These are phyloP conservation scores for Tethea ocularis DNA, from an alignment of 2,888 invertebrate species.

Conservation along the genomic window DNA sequence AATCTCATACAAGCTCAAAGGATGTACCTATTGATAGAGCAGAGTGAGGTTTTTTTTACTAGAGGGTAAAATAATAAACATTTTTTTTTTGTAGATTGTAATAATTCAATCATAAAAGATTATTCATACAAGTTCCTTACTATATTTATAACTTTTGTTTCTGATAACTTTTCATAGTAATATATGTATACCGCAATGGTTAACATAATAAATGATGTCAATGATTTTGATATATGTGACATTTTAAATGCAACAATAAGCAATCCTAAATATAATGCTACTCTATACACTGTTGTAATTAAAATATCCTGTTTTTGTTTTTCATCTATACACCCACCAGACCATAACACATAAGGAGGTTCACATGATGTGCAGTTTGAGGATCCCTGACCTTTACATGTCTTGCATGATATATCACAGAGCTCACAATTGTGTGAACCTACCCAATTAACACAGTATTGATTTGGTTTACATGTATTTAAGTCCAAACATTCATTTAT, in stretches of 20 bases:
- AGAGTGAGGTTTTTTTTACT: neutral
- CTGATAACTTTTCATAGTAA: constrained; percentile 49
- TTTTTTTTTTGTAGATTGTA: neutral
- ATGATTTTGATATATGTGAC: constrained; percentile 41
- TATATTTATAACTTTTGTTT: constrained; percentile 45
- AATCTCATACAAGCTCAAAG: too few relatives aligned
- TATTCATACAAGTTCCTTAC: constrained; percentile 23
- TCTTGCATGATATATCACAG: constrained; percentile 92
- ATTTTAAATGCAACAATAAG: constrained; percentile 51
- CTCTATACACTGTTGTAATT: constrained; percentile 45
- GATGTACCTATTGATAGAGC: too few relatives aligned
- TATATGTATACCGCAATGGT: constrained; percentile 56
- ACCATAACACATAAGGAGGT: constrained; percentile 48
- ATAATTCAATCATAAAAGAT: neutral
- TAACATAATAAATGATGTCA: constrained; percentile 52
- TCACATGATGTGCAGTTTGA: constrained; percentile 93
- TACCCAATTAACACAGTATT: constrained; percentile 94
- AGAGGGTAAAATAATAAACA: neutral
- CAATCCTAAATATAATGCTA: constrained; percentile 54
- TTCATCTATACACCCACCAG: constrained; percentile 61
- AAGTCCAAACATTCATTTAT: constrained; percentile 90
- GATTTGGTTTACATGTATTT: constrained; percentile 82
- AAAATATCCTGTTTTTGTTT: constrained; percentile 49
- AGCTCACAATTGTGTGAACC: constrained; percentile 91
- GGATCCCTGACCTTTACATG: constrained; percentile 93